Conservation (phyloP, 1,140 invertebrate species). For the Ptiloglossa arizonensis region DNA sequence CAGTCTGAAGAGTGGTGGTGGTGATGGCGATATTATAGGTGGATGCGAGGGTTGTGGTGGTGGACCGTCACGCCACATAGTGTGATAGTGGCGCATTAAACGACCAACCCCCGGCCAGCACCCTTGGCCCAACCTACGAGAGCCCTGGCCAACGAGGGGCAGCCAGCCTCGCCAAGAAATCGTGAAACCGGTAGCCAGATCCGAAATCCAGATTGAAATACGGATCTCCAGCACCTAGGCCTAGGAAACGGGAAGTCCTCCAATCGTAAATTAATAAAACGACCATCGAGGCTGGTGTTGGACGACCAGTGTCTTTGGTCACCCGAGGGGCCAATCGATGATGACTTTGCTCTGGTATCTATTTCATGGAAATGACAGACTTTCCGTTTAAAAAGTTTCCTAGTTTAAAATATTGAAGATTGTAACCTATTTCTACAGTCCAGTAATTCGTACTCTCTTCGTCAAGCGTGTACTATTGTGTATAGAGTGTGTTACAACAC, state of each 20-base stretch:
- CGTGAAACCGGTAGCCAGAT: background rate
- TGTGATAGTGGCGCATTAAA: conserved; percentile 67
- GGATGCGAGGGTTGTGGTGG: conserved; percentile 26
- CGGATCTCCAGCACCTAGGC: background rate
- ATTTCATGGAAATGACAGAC: too few relatives aligned
- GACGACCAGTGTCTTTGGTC: too few relatives aligned
- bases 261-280: background rate
- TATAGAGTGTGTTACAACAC: too few relatives aligned
- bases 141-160: background rate
- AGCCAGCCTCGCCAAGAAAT: background rate
- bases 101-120: conserved; percentile 27
- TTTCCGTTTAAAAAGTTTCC: too few relatives aligned
- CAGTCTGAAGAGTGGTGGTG: conserved; percentile 4
- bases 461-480: too few relatives aligned
- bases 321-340: too few relatives aligned
- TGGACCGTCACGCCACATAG: conserved; percentile 65
- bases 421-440: too few relatives aligned
- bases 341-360: too few relatives aligned
- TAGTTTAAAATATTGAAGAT: too few relatives aligned
- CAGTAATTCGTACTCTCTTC: too few relatives aligned
- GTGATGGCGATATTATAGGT: conserved; percentile 29
- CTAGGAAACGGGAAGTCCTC: background rate
- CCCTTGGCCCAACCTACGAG: conserved; percentile 41
- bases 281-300: too few relatives aligned
- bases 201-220: conserved; percentile 17